Evolutionary conservation across 2,888 invertebrate genomes (phyloP), one percentile per base, ranked within the genome.

Genomic region (Drosophila monieri): DNA sequence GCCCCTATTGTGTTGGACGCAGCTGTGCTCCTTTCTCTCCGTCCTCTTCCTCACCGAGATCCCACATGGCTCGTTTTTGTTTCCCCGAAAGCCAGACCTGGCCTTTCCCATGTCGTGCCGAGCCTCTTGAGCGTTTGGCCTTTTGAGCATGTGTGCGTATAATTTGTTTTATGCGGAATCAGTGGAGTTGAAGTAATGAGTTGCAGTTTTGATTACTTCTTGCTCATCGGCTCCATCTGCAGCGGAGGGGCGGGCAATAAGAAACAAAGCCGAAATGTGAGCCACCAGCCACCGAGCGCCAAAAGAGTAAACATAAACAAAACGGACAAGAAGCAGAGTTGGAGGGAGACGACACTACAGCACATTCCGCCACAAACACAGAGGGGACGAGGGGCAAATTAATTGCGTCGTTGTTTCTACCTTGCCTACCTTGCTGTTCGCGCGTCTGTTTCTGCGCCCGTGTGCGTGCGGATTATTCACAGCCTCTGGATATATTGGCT

Each of bases 161-260:
- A 15, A 41, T 41, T 41, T 41, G 41, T 66, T 79, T 73, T 76
- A 60, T 77, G 65, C 57, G 61, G 70, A 78, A 77, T 77, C 79
- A 75, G 81, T 73, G 73, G 73, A 69, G 77, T 67, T 83, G 77
- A 81, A 81, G 83, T 75, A 80, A 80, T 81, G 83, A 80, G 71
- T 81, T 77, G 77, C 69, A 77, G 75, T 69, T 80, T 79, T 10
- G 15, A 41, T 41, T 15, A 14, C 46, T 47, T 47, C 44, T 21
- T 54, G 15, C 44, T 35, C 35, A 14, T 35, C 35, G 35, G 6
- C 6, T 35, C n/a, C 35, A n/a, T 35, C 14, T n/a, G n/a, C n/a
- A n/a, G 57, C 57, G 57, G 37, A 47, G 15, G 39, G 37, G 57
- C 6, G 30, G 21, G 39, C 6, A 47, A 6, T 4, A 14, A 2